Percentiles rank a stretch among this genome's conserved stretches.
Evolutionary conservation across 1,140 invertebrate species (phyloP).

Genomic region (Mesaphorura yosii): DNA sequence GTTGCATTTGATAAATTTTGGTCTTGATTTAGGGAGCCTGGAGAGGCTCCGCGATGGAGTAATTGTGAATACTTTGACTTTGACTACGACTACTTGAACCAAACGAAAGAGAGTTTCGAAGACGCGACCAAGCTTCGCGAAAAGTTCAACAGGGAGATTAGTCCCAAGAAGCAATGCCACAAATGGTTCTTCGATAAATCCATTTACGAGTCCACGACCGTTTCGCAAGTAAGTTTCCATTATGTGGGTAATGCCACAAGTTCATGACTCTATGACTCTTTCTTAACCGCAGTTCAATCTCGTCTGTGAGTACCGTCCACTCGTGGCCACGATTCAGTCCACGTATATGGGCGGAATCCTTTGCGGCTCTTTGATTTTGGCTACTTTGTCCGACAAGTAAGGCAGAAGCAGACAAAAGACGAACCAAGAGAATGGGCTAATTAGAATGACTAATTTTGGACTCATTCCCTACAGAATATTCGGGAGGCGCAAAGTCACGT

Average conservation of each 20-base stretch:
- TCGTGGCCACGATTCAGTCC: constrained; percentile 25
- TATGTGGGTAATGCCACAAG: neutral
- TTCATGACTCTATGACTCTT: neutral
- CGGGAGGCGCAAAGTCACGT: constrained; percentile 11
- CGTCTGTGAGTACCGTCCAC: constrained; percentile 25
- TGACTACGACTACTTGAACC: constrained; percentile 10
- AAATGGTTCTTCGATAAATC: constrained; percentile 25
- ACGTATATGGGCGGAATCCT: constrained; percentile 14
- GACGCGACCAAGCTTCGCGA: neutral
- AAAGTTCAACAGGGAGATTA: no score
- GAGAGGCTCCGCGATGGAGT: neutral
- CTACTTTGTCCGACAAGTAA: constrained; percentile 5
- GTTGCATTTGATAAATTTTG: neutral
- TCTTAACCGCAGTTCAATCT: constrained; percentile 29
- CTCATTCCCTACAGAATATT: no score
- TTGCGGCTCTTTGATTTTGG: neutral
- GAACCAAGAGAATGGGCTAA: neutral
- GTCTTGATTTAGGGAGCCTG: neutral
- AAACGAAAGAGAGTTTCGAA: constrained; percentile 2
- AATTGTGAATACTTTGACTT: constrained; percentile 20
- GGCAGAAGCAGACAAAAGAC: no score
- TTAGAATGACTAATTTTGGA: neutral
- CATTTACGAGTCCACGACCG: constrained; percentile 15
- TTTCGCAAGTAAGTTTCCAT: constrained; percentile 12
- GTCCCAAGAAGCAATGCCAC: no score